Evolutionary conservation across 2,113 vertebrate genomes (phyloP).

Genomic region (Apodemus sylvaticus): DNA sequence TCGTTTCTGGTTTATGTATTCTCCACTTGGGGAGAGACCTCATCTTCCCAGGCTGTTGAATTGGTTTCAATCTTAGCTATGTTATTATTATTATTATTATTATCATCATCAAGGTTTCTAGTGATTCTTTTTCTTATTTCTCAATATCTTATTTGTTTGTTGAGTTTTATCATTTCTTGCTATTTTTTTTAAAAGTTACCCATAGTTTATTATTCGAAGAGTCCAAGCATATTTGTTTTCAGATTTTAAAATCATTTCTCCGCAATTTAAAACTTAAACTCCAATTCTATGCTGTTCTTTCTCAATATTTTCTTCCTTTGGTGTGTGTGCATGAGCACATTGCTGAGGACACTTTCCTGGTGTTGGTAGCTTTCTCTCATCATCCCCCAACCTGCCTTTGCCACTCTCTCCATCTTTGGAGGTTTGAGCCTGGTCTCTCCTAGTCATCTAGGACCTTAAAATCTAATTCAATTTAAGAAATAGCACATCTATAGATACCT

Average conservation of each 20-base stretch:
- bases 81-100: not conserved
- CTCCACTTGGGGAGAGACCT: not conserved
- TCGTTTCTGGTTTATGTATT: not conserved
- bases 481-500: not conserved
- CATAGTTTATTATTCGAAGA: not conserved
- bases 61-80: not conserved
- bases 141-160: not conserved
- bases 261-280: not conserved
- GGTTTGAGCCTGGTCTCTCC: not conserved
- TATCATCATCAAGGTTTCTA: not conserved
- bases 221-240: not conserved
- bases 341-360: not conserved
- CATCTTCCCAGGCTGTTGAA: not conserved
- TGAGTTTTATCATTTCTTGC: constrained; percentile 34
- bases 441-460: not conserved
- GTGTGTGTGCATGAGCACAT: not conserved
- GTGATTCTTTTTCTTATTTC: not conserved
- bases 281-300: not conserved
- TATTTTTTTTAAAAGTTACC: not conserved
- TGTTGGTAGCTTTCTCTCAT: not conserved
- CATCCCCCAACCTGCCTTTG: not conserved
- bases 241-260: not conserved
- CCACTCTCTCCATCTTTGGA: not conserved
- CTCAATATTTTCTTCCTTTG: not conserved
- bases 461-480: not conserved